Evolutionary conservation across 2,113 vertebrate genomes (phyloP), one percentile per base, ranked within the genome.

Genomic region (Chiloscyllium plagiosum): DNA sequence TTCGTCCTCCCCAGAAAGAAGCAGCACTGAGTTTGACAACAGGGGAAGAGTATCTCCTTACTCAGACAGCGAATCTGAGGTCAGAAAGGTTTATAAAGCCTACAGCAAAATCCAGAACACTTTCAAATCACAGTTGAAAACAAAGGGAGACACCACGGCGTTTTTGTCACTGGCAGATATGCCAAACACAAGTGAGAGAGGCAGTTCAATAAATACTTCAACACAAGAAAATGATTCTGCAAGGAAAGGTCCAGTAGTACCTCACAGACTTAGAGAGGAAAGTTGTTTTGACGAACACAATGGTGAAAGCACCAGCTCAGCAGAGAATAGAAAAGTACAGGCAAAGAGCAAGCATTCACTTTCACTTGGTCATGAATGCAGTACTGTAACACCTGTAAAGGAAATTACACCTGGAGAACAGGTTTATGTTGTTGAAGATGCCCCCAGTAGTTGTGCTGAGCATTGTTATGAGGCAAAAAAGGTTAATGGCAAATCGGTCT

Each of bases 61-160:
- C 96, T 97, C 98, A 0, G 98, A 98, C 92, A 98, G 97, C 47
- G 98, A 98, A 95, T 98, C 97, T 0, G 98, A 98, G 47, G 98
- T 98, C 65, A 97, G 98, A 72, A 98, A 98, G 96, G 98, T 98
- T 96, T 98, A 98, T 89, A 98, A 98, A 97, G 98, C 98, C 96
- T 98, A 98, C 96, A 98, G 98, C 90, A 96, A 96, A 56, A 96
- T 96, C 37, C 90, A 92, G 26, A 96, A 12, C 29, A 96, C 85
- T 68, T 96, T 92, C 47, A 90, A 76, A 33, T 65, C 85, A 19
- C 90, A 90, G 29, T 56, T 96, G 90, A 95, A 95, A 95, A 29
- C 68, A 29, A 76, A 95, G 47, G 94, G 94, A 33, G 24, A 69
- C 42, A 52, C 69, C 68, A 72, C 52, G 69, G 33, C 69, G 0